Evolutionary conservation across 2,888 invertebrate species (phyloP).

Genomic region (Phyllotreta striolata): DNA sequence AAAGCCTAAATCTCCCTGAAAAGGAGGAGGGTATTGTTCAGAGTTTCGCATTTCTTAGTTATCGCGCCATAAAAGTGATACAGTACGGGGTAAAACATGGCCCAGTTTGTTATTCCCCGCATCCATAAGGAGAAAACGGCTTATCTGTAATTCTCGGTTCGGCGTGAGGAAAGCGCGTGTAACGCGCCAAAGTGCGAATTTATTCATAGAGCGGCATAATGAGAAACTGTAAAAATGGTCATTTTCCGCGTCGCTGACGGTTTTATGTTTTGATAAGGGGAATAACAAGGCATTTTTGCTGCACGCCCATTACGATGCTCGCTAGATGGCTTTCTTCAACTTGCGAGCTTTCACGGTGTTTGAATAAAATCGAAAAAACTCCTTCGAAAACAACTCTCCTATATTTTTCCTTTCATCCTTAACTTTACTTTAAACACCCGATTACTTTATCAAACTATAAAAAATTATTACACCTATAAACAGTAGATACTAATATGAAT

Average conservation of each 20-base stretch:
- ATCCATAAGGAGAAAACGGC: conserved; percentile 50
- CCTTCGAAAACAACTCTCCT: neutral
- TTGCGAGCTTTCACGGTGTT: conserved; percentile 1
- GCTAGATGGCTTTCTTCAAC: conserved; percentile 36
- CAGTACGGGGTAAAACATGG: conserved; percentile 58
- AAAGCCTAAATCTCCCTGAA: conserved; percentile 43
- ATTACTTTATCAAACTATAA: no score
- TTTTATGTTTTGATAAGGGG: conserved; percentile 65
- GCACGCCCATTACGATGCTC: conserved; percentile 51
- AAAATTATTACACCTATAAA: no score
- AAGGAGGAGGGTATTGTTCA: conserved; percentile 42
- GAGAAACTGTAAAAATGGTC: conserved; percentile 66
- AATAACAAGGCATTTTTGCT: conserved; percentile 60
- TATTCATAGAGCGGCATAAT: conserved; percentile 66
- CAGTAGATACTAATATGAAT: no score
- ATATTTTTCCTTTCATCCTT: no score
- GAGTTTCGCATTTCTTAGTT: conserved; percentile 50
- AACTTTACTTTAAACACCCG: no score
- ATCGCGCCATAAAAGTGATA: conserved; percentile 60
- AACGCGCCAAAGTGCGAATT: conserved; percentile 64
- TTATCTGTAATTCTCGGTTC: conserved; percentile 61
- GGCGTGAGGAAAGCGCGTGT: conserved; percentile 53
- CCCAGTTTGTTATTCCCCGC: conserved; percentile 55
- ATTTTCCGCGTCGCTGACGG: conserved; percentile 61
- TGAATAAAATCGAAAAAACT: neutral